Conservation (phyloP, 2,797 vertebrate genomes). For the Oceanodroma leucorhoa region DNA sequence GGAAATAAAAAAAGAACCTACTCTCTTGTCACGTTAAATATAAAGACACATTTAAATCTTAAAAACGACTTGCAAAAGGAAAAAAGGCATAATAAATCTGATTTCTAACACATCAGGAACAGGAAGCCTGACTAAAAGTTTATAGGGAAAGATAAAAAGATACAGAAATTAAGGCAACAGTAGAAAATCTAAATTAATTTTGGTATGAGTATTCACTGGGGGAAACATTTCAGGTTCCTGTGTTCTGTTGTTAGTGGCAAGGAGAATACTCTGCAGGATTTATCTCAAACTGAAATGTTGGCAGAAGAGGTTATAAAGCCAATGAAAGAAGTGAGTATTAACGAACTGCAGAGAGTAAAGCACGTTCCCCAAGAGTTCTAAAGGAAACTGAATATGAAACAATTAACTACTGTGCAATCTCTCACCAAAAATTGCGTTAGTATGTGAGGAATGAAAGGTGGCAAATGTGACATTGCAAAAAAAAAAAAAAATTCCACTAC, state of each 20-base stretch:
- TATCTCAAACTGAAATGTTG: background rate
- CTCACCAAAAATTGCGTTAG: background rate
- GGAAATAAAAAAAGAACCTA: background rate
- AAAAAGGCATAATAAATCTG: background rate
- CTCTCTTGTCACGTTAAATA: background rate
- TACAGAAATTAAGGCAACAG: background rate
- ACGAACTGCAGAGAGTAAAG: background rate
- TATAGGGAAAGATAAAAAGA: background rate
- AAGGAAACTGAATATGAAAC: background rate
- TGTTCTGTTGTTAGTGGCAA: background rate
- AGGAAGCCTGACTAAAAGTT: background rate
- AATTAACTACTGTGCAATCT: background rate
- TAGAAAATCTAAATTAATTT: background rate
- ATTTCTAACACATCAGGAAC: background rate
- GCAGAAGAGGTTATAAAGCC: background rate
- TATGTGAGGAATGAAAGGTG: background rate
- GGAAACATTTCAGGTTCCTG: background rate
- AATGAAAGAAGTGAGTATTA: background rate
- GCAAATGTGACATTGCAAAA: background rate
- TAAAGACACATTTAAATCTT: background rate
- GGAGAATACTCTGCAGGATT: background rate
- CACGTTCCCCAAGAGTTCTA: background rate
- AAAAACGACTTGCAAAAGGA: background rate
- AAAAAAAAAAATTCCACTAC: background rate
- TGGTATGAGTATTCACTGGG: background rate